Percentiles rank a stretch among this genome's conserved stretches.
These are phyloP conservation scores for Gymnocephalus cernua DNA, from an alignment of 2,113 vertebrate species.

Conservation along the genomic window DNA sequence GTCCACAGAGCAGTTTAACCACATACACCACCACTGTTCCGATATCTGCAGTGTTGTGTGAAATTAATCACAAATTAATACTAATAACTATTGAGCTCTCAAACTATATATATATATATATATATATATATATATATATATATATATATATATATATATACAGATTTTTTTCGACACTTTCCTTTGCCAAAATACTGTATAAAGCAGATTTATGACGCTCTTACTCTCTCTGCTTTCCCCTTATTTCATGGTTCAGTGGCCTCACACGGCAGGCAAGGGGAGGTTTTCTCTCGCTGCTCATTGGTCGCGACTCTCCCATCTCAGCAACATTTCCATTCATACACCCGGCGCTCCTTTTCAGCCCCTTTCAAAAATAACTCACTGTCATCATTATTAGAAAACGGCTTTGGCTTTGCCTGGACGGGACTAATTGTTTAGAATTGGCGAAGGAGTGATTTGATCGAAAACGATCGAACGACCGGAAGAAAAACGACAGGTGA, in stretches of 20 bases:
- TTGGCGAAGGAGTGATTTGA: slow-evolving; percentile 65
- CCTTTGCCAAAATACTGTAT: neutral
- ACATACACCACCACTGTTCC: neutral
- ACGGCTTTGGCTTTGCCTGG: slow-evolving; percentile 64
- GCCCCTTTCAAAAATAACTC: slow-evolving; percentile 79
- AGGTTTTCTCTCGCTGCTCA: slow-evolving; percentile 82
- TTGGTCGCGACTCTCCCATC: slow-evolving; percentile 78
- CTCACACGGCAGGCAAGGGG: slow-evolving; percentile 76
- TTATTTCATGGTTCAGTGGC: slow-evolving; percentile 85
- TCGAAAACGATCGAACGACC: slow-evolving; percentile 40
- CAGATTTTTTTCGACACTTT: neutral
- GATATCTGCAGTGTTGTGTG: neutral
- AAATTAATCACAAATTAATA: neutral
- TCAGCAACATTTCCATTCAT: slow-evolving; percentile 82
- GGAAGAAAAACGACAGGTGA: slow-evolving; percentile 79
- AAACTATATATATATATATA: neutral
- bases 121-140: too few relatives aligned
- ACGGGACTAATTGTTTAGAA: slow-evolving; percentile 78
- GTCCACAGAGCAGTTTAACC: neutral
- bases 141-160: neutral
- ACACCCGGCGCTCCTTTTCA: slow-evolving; percentile 74
- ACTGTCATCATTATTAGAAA: slow-evolving; percentile 78
- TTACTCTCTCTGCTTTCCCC: slow-evolving; percentile 72
- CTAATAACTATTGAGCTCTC: neutral
- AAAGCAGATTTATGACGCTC: slow-evolving; percentile 75